Percentiles rank a stretch among this genome's conserved stretches.
Conservation (phyloP, 2,888 invertebrate species). For the Aquatica leii region DNA sequence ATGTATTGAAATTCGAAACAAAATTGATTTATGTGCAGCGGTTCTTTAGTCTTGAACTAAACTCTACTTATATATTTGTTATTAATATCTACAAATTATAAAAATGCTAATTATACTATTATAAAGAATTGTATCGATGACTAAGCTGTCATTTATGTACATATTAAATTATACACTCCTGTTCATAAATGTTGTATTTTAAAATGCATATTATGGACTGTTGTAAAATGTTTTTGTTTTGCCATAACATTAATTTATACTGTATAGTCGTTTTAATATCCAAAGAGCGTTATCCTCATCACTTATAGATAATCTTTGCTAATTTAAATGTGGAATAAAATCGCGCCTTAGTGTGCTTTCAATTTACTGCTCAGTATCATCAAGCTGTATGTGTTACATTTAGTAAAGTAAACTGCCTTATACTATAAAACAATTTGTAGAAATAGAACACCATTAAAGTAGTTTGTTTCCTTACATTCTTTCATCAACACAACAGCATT, state of each 20-base stretch:
- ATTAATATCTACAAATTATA: slow-evolving; percentile 23
- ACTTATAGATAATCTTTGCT: slow-evolving; percentile 32
- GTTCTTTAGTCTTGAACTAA: no score
- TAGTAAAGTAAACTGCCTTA: slow-evolving; percentile 23
- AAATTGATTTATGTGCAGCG: no score
- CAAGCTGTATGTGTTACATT: slow-evolving; percentile 35
- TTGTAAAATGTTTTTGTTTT: slow-evolving; percentile 51
- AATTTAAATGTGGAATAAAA: slow-evolving; percentile 32
- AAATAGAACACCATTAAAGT: slow-evolving; percentile 3
- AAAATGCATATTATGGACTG: slow-evolving; percentile 56
- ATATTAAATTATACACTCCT: slow-evolving; percentile 57
- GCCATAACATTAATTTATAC: slow-evolving; percentile 40
- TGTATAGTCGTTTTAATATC: slow-evolving; percentile 34
- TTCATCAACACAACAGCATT: slow-evolving; percentile 5
- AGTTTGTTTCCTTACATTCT: slow-evolving; percentile 13
- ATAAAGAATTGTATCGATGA: slow-evolving; percentile 31
- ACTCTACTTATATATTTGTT: slow-evolving; percentile 28
- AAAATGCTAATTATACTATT: slow-evolving; percentile 26
- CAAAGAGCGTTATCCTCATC: slow-evolving; percentile 30
- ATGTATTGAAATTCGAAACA: no score
- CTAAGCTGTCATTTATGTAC: slow-evolving; percentile 36
- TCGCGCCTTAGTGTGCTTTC: slow-evolving; percentile 29
- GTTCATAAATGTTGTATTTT: slow-evolving; percentile 57
- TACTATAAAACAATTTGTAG: slow-evolving; percentile 18
- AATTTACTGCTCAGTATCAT: slow-evolving; percentile 31